These are phyloP conservation scores for Enoplosus armatus DNA, from an alignment of 2,797 vertebrate species.

Conservation along the genomic window DNA sequence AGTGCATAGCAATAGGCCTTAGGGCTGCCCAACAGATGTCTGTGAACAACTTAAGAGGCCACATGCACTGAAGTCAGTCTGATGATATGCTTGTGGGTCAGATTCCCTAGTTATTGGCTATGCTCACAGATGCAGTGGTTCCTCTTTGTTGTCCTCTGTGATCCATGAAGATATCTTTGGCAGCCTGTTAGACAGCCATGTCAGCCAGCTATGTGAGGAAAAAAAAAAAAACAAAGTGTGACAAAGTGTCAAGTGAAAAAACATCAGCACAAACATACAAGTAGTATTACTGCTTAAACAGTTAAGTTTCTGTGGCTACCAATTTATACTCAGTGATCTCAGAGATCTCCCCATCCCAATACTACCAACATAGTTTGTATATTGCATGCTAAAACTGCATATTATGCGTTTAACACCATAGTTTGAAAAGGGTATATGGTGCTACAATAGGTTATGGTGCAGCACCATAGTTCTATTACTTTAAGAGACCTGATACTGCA, in stretches of 20 bases:
- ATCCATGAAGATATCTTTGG: constrained; percentile 81
- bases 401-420: neutral
- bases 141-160: constrained; percentile 69
- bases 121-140: constrained; percentile 70
- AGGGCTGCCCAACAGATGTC: constrained; percentile 77
- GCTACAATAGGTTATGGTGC: neutral
- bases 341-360: neutral
- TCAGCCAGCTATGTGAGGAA: constrained; percentile 58
- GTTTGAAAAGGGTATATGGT: neutral
- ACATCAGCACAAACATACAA: constrained; percentile 16
- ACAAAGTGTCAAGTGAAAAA: neutral
- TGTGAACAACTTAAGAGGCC: constrained; percentile 77
- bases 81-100: constrained; percentile 66
- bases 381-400: too few relatives aligned
- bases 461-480: neutral
- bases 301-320: too few relatives aligned
- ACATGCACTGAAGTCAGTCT: constrained; percentile 78
- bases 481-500: neutral
- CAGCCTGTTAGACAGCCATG: constrained; percentile 78
- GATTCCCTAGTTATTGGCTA: constrained; percentile 64
- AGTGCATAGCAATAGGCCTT: constrained; percentile 81
- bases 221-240: constrained; percentile 2
- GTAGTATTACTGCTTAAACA: neutral
- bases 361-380: neutral
- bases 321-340: too few relatives aligned